These are phyloP conservation scores for Bombus fervidus DNA, from an alignment of 1,140 invertebrate species.

Conservation along the genomic window DNA sequence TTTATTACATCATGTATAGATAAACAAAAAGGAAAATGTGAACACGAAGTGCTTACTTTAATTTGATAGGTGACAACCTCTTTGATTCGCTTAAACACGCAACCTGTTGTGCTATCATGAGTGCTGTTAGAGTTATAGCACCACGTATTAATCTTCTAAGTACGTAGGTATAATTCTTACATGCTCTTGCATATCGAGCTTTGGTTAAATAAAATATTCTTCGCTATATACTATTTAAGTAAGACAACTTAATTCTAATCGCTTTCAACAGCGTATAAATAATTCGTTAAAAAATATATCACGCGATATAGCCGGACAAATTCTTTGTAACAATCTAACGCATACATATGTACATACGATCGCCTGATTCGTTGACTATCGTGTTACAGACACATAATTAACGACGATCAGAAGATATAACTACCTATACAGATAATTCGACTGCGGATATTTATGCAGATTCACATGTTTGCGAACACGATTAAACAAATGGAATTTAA, in stretches of 20 bases:
- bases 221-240: neutral
- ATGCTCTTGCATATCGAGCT: neutral
- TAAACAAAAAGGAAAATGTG: neutral
- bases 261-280: neutral
- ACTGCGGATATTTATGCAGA: neutral
- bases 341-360: constrained; percentile 37
- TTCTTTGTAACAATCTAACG: constrained; percentile 21
- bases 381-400: constrained; percentile 6
- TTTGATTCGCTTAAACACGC: neutral
- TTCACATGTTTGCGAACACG: too few relatives aligned
- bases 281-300: constrained; percentile 13
- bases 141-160: neutral
- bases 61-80: neutral
- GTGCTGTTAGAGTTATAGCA: neutral
- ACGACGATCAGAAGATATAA: neutral
- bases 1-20: neutral
- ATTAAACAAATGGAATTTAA: too few relatives aligned
- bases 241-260: neutral
- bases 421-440: neutral
- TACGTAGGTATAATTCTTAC: neutral
- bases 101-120: constrained; percentile 15
- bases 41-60: neutral
- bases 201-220: neutral
- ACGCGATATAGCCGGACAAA: neutral
- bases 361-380: neutral